Percentiles rank a stretch among this genome's conserved stretches.
Conservation (phyloP, 2,888 invertebrate species). For the Aplocera efformata region DNA sequence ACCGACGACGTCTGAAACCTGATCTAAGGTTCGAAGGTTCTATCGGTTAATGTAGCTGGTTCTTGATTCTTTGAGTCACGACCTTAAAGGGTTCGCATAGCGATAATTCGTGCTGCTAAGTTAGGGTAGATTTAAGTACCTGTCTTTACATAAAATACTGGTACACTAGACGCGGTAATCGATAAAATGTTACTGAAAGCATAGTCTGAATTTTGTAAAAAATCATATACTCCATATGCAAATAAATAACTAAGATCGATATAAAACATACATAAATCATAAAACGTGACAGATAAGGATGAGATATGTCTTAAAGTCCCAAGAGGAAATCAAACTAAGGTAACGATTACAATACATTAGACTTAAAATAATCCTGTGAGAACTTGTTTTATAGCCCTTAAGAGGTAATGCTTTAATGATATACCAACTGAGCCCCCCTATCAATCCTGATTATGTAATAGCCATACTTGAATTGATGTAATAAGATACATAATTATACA, state of each 20-base stretch:
- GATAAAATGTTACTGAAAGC: too few species aligned
- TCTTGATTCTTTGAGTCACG: constrained; percentile 10
- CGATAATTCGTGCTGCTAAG: too few species aligned
- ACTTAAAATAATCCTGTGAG: constrained; percentile 14
- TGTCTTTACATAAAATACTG: too few species aligned
- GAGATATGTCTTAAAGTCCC: too few species aligned
- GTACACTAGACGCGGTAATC: too few species aligned
- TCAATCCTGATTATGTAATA: constrained; percentile 17
- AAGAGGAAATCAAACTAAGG: constrained; percentile 2
- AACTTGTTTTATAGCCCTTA: constrained; percentile 13
- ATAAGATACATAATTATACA: not conserved
- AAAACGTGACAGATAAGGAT: too few species aligned
- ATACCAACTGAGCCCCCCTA: constrained; percentile 10
- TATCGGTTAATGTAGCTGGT: constrained; percentile 6
- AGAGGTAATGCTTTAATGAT: constrained; percentile 17
- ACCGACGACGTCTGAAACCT: constrained; percentile 20
- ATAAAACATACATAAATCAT: too few species aligned
- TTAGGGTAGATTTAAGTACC: too few species aligned
- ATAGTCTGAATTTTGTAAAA: too few species aligned
- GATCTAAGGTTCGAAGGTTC: constrained; percentile 17
- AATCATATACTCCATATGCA: too few species aligned
- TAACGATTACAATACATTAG: constrained; percentile 16
- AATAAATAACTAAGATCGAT: too few species aligned
- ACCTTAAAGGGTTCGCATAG: not conserved
- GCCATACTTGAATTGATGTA: constrained; percentile 6